A percentile compares a stretch with the other conserved stretches of the same genome.
These are phyloP conservation scores for Delphinus delphis DNA, from an alignment of 2,113 vertebrate species.

Conservation along the genomic window DNA sequence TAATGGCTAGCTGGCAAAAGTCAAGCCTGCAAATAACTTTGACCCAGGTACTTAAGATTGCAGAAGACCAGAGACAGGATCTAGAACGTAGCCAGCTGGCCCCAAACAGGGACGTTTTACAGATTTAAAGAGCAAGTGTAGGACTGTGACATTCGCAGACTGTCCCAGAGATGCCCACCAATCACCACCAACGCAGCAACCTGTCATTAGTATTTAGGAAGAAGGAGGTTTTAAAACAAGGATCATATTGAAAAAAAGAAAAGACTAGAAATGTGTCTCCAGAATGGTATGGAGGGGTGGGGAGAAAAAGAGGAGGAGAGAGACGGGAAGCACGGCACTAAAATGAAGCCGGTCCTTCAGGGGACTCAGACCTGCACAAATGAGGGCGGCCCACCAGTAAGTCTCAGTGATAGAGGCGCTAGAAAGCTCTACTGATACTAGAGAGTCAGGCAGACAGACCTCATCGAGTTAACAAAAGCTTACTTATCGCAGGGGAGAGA, in stretches of 20 bases:
- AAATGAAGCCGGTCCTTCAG: not conserved
- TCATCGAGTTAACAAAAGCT: slow-evolving; percentile 40
- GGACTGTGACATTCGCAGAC: not conserved
- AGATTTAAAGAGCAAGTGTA: not conserved
- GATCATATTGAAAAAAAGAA: not conserved
- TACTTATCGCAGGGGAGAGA: not conserved
- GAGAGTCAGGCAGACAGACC: not conserved
- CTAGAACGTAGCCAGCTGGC: slow-evolving; percentile 15
- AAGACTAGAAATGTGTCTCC: not conserved
- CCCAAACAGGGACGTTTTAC: not conserved
- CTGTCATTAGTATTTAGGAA: not conserved
- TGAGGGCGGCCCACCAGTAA: not conserved
- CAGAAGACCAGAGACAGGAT: slow-evolving; percentile 30
- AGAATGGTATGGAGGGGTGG: not conserved
- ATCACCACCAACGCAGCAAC: not conserved
- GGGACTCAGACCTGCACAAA: not conserved
- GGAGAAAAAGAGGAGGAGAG: not conserved
- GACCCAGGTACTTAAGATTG: slow-evolving; percentile 43
- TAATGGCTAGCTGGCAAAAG: slow-evolving; percentile 23
- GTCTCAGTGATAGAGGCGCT: not conserved
- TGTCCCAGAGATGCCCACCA: not conserved
- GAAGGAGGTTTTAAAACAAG: not conserved
- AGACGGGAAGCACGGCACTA: not conserved
- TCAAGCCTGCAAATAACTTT: slow-evolving; percentile 43
- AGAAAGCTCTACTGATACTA: not conserved